phyloP scores from a whole-genome alignment of 2,797 vertebrate species.

The Oryzias dopingdopingensis region DNA sequence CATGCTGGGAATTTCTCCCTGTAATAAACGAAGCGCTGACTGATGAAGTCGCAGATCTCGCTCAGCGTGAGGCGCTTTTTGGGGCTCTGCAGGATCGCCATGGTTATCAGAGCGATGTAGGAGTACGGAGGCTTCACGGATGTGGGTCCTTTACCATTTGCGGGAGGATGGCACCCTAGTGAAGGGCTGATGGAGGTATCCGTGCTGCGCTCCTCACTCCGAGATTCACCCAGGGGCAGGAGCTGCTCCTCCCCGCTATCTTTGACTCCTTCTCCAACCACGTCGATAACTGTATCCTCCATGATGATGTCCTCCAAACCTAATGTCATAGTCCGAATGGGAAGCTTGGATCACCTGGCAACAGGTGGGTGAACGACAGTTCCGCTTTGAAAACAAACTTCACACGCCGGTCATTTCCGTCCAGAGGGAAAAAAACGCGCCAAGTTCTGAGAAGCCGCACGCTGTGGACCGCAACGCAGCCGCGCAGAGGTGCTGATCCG shows the following conservation, averaged over 20 bases:
- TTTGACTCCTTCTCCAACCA: conserved; percentile 76
- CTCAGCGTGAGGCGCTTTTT: conserved; percentile 86
- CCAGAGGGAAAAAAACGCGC: conserved; percentile 17
- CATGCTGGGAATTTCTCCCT: conserved; percentile 86
- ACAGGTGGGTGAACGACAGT: conserved; percentile 61
- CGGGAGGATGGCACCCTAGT: conserved; percentile 32
- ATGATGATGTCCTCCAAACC: conserved; percentile 69
- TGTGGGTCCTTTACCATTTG: conserved; percentile 62
- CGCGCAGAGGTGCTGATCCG: conserved; percentile 12
- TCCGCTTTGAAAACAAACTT: conserved; percentile 29
- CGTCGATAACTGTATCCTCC: conserved; percentile 81
- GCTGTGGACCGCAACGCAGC: conserved; percentile 31
- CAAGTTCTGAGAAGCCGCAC: conserved; percentile 4
- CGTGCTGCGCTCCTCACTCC: conserved; percentile 40
- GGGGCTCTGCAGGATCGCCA: conserved; percentile 89
- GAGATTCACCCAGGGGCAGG: conserved; percentile 48
- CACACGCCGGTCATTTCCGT: conserved; percentile 51
- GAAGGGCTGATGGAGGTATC: conserved; percentile 36
- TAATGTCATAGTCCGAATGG: conserved; percentile 74
- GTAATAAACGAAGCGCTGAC: conserved; percentile 86
- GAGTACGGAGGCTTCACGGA: conserved; percentile 87
- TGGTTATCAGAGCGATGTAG: conserved; percentile 89
- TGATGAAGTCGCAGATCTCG: conserved; percentile 91
- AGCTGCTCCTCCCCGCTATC: conserved; percentile 67
- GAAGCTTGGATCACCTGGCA: conserved; percentile 65